phyloP scores from a whole-genome alignment of 2,113 vertebrate species.

The human region DNA sequence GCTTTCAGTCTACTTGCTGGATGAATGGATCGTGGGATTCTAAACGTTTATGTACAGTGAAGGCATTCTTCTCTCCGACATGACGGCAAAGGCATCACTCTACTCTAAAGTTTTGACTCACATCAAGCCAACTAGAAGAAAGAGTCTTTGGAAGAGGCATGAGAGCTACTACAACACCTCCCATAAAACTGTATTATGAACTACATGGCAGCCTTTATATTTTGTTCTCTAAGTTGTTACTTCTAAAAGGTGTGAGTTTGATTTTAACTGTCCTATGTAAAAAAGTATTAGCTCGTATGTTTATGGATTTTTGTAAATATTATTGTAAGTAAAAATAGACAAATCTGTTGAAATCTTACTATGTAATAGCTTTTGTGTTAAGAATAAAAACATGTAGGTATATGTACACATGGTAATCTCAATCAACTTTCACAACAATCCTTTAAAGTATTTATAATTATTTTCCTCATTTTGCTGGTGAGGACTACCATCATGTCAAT shows the following conservation, averaged over 20 bases:
- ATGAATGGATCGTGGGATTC: not conserved
- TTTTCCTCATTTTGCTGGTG: not conserved
- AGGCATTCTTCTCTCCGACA: not conserved
- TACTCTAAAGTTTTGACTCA: constrained; percentile 12
- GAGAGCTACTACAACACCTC: not conserved
- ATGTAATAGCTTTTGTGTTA: not conserved
- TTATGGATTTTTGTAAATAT: not conserved
- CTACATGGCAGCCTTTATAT: not conserved
- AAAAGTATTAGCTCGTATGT: not conserved
- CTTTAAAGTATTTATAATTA: not conserved
- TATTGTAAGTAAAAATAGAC: not conserved
- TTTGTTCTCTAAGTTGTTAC: constrained; percentile 3
- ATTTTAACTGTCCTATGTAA: not conserved
- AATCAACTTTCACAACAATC: not conserved
- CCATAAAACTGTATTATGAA: not conserved
- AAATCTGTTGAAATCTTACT: not conserved
- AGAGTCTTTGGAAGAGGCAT: not conserved
- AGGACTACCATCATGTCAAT: not conserved
- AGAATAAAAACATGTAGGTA: not conserved
- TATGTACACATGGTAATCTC: not conserved
- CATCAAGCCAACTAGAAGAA: not conserved
- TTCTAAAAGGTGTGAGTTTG: not conserved
- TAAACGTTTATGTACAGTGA: not conserved
- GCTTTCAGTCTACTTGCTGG: not conserved
- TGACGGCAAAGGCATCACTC: not conserved